Conservation (phyloP, 2,797 vertebrate genomes). For the Hemibagrus guttatus region DNA sequence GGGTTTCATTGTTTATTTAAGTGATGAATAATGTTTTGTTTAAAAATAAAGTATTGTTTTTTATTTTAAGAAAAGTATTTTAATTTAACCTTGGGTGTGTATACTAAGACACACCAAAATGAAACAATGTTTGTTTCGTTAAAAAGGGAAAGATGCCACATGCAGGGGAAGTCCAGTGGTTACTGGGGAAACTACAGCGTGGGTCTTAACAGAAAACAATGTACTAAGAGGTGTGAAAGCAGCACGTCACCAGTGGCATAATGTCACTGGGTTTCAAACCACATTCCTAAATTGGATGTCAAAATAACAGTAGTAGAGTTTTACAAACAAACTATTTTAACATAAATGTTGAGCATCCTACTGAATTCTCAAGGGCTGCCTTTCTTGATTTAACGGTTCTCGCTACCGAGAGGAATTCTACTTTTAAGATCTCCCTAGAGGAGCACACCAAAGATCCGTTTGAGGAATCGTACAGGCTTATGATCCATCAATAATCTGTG, state of each 20-base stretch:
- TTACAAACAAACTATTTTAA: background rate
- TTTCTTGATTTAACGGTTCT: background rate
- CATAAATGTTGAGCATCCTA: too few relatives aligned
- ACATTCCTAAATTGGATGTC: background rate
- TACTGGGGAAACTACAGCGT: conserved; percentile 35
- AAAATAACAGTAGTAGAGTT: background rate
- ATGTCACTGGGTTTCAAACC: background rate
- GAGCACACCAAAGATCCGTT: background rate
- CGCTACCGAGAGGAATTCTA: background rate
- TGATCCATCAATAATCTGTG: background rate
- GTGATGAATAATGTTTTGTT: background rate
- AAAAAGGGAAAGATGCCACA: conserved; percentile 12
- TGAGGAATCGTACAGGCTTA: background rate
- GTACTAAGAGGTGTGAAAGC: background rate
- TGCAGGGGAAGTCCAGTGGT: conserved; percentile 44
- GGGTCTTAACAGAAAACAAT: background rate
- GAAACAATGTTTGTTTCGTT: background rate
- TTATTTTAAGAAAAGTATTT: background rate
- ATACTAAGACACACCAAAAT: background rate
- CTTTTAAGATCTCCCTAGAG: background rate
- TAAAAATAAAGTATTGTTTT: background rate
- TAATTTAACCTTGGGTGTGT: background rate
- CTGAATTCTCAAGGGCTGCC: background rate
- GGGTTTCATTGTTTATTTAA: background rate
- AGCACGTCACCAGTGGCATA: background rate